Percentiles rank a stretch among this genome's conserved stretches.
These are phyloP conservation scores for Micromussa lordhowensis DNA, from an alignment of 92 coral and sea anemone species.

Conservation along the genomic window DNA sequence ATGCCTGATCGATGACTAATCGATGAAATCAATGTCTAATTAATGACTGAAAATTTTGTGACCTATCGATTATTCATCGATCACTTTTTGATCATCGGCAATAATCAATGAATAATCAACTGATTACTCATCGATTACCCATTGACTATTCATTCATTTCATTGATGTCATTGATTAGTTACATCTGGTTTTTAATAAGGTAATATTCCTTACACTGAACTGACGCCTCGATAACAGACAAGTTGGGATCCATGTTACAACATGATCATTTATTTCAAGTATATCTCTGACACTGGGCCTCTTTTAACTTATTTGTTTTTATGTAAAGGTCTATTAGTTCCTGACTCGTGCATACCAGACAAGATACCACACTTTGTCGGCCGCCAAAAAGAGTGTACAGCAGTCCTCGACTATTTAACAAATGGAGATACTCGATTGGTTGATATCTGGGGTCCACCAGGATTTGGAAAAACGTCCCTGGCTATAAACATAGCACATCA, in stretches of 20 bases:
- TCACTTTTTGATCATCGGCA: background rate
- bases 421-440: conserved; percentile 25
- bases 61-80: background rate
- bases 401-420: conserved; percentile 4
- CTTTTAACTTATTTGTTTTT: background rate
- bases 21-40: background rate
- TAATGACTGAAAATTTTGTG: background rate
- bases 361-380: conserved; percentile 36
- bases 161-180: background rate
- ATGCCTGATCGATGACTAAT: background rate
- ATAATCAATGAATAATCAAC: background rate
- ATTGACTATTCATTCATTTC: background rate
- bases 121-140: too few species aligned
- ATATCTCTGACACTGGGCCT: background rate
- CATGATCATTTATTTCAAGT: background rate
- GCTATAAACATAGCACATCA: conserved; percentile 34
- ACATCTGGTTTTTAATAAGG: background rate
- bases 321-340: background rate
- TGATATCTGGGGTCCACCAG: conserved; percentile 26
- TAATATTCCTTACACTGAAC: background rate
- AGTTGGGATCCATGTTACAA: background rate
- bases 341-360: conserved; percentile 1
- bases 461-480: conserved; percentile 56
- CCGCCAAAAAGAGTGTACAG: conserved; percentile 34
- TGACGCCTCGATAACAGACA: background rate